phyloP scores from a whole-genome alignment of 2,113 vertebrate genomes.

The Ivindomyrus marchei region DNA sequence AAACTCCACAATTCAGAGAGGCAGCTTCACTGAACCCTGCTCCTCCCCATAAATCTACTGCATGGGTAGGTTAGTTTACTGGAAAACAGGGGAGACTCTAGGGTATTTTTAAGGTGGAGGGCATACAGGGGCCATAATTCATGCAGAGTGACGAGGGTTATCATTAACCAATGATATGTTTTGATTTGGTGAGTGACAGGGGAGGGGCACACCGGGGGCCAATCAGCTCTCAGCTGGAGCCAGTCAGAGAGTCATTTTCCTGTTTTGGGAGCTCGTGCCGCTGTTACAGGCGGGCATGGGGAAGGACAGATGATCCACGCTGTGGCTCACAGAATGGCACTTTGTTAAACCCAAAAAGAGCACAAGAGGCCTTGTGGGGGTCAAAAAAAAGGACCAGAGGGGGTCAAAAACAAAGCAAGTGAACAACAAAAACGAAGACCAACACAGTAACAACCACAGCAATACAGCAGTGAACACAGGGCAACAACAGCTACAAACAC shows the following conservation, averaged over 20 bases:
- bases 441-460: not conserved
- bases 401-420: not conserved
- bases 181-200: not conserved
- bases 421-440: not conserved
- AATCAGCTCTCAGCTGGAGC: not conserved
- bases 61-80: not conserved
- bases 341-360: not conserved
- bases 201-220: not conserved
- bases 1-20: not conserved
- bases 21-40: not conserved
- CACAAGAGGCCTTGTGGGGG: not conserved
- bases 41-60: not conserved
- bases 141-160: not conserved
- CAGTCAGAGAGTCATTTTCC: not conserved
- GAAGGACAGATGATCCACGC: not conserved
- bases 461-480: not conserved
- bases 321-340: not conserved
- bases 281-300: not conserved
- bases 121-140: not conserved
- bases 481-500: not conserved
- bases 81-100: not conserved
- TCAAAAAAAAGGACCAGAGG: not conserved
- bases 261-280: not conserved
- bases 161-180: not conserved
- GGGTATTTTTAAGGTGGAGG: not conserved